Base-by-base conservation (phyloP, 2,113 vertebrate species). In the Scomber scombrus region DNA sequence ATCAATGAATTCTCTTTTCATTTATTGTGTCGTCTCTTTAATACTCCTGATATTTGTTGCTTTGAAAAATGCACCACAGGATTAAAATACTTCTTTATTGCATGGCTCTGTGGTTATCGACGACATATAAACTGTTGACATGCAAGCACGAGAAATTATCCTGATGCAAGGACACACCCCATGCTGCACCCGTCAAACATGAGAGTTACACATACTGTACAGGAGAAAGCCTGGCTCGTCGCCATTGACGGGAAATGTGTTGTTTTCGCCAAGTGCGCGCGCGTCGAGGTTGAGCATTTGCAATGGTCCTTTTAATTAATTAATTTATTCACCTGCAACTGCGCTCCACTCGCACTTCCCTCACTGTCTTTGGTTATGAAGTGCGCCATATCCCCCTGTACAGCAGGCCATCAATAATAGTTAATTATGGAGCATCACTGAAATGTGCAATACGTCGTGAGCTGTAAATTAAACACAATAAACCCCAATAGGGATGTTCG, bases 141-240 rank as follows among this genome's bases (percentile, higher is more conserved):
- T 85, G 11, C 29, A 81, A 11, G 58, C 77, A 52, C 9, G 31
- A 83, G 34, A 78, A 55, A 78, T 62, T 0, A 47, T 74, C 31
- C 66, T 1, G 19, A 7, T 11, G 68, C 57, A 34, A 71, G 63
- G 91, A 79, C 88, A 85, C 91, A 81, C 89, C 89, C 89, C 54
- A 2, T 40, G 62, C 43, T 65, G 21, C 45, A 51, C 14, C 31
- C 50, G 18, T 58, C 29, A 70, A 51, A 82, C 67, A 81, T 29
- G 15, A 14, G 47, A 47, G 14, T 68, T 71, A 34, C 69, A 40
- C 34, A 40, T 9, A 47, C 21, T 26, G 21, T 9, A 7, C 45
- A 21, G 64, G 66, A 63, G 34, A 67, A 66, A 16, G 21, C 19
- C 12, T 71, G 75, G 43, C 60, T 43, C 34, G 65, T 52, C 34